Percentiles rank a stretch among this genome's conserved stretches.
phyloP scores from a whole-genome alignment of 37 sponge, comb jelly and placozoan species.

The Crambe crambe region DNA sequence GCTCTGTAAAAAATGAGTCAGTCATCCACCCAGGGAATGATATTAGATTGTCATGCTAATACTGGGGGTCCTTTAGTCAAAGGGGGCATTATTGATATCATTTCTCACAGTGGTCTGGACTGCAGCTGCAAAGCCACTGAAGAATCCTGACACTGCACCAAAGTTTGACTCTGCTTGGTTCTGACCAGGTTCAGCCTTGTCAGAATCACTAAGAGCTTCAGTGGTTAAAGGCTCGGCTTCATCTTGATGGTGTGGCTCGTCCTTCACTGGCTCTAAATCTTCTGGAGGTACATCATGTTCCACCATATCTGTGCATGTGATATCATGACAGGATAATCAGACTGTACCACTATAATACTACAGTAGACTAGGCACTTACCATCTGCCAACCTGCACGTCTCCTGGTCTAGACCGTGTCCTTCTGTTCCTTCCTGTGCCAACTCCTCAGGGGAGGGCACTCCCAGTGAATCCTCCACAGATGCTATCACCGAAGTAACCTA shows the following conservation, averaged over 20 bases:
- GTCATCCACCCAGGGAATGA: no score
- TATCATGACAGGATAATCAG: constrained; percentile 3
- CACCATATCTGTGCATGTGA: constrained; percentile 10
- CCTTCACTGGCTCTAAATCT: constrained; percentile 6
- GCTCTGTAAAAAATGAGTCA: constrained; percentile 46
- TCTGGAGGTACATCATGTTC: constrained; percentile 39
- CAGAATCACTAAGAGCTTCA: background rate
- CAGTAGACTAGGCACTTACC: no score
- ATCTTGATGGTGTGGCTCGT: constrained; percentile 17
- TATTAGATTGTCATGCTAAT: background rate
- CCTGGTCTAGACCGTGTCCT: background rate
- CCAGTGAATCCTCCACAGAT: constrained; percentile 72
- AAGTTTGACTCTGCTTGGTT: background rate
- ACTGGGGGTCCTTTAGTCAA: background rate
- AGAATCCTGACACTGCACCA: constrained; percentile 33
- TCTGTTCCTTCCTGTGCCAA: constrained; percentile 5
- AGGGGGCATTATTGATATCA: background rate
- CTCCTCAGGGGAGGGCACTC: constrained; percentile 52
- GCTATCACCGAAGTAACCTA: constrained; percentile 63
- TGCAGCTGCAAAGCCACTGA: constrained; percentile 48
- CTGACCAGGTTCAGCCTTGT: constrained; percentile 4
- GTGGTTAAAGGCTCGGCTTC: background rate
- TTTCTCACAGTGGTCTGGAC: constrained; percentile 52
- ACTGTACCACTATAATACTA: background rate
- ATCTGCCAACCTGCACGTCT: constrained; percentile 11